A percentile compares a stretch with the other conserved stretches of the same genome.
Conservation (phyloP, 2,888 invertebrate genomes). For the Oligia strigilis region DNA sequence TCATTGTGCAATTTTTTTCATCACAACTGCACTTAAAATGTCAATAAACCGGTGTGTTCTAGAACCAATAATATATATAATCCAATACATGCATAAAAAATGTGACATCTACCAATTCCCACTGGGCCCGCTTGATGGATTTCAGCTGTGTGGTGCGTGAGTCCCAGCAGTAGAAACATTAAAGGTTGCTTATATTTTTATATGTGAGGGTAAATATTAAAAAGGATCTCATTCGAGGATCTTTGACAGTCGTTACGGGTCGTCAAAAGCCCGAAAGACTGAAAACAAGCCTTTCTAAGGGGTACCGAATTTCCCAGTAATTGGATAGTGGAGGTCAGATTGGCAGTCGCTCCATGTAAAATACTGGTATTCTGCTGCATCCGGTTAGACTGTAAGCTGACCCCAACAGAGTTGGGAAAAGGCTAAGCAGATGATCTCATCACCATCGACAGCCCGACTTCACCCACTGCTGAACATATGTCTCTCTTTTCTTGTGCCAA, state of each 20-base stretch:
- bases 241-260: no score
- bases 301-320: no score
- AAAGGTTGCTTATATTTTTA: constrained; percentile 12
- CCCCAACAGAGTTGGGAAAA: no score
- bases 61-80: constrained; percentile 5
- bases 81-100: constrained; percentile 1
- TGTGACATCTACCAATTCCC: background rate
- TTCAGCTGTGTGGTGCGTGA: constrained; percentile 1
- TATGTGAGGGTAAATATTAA: constrained; percentile 10
- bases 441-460: background rate
- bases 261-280: no score
- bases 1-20: background rate
- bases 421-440: background rate
- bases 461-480: background rate
- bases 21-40: background rate
- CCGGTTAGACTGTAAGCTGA: no score
- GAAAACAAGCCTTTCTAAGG: no score
- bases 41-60: background rate
- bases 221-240: background rate
- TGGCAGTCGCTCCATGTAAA: no score
- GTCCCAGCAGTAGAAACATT: constrained; percentile 20
- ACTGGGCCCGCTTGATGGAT: constrained; percentile 6
- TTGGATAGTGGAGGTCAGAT: no score
- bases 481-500: background rate
- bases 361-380: no score